Evolutionary conservation across 2,113 vertebrate species (phyloP).

Genomic region (Etia nguti): DNA sequence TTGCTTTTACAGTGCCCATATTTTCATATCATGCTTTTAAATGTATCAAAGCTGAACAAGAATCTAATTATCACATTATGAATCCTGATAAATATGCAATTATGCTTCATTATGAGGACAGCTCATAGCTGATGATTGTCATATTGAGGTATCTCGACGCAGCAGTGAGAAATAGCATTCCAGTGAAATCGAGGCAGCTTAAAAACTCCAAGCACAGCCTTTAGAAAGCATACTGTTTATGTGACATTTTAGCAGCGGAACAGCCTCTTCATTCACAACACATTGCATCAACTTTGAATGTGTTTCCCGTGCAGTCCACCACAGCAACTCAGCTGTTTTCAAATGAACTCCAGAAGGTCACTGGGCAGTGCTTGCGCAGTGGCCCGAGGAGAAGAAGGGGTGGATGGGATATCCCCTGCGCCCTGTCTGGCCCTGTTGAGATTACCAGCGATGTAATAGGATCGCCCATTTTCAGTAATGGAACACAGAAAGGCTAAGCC

Average conservation of each 20-base stretch:
- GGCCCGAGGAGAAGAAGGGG: not conserved
- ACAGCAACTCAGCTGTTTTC: not conserved
- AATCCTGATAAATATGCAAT: not conserved
- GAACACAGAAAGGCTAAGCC: constrained; percentile 60
- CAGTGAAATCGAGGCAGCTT: not conserved
- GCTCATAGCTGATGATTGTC: not conserved
- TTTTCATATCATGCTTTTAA: not conserved
- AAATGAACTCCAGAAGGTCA: constrained; percentile 53
- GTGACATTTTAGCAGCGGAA: not conserved
- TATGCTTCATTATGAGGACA: not conserved
- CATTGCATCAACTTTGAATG: not conserved
- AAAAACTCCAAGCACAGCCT: not conserved
- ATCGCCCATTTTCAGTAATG: constrained; percentile 64
- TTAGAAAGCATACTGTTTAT: not conserved
- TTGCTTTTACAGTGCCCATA: not conserved
- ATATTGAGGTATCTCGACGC: not conserved
- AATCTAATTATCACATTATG: not conserved
- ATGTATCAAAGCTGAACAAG: not conserved
- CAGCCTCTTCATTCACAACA: not conserved
- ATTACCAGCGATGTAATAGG: constrained; percentile 60
- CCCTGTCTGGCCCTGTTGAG: constrained; percentile 39
- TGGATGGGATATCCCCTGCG: constrained; percentile 9
- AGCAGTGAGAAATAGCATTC: not conserved
- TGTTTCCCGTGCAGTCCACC: not conserved
- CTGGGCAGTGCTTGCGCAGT: not conserved